These are phyloP conservation scores for Varanus salvator DNA, from an alignment of 2,113 vertebrate species.

Conservation along the genomic window DNA sequence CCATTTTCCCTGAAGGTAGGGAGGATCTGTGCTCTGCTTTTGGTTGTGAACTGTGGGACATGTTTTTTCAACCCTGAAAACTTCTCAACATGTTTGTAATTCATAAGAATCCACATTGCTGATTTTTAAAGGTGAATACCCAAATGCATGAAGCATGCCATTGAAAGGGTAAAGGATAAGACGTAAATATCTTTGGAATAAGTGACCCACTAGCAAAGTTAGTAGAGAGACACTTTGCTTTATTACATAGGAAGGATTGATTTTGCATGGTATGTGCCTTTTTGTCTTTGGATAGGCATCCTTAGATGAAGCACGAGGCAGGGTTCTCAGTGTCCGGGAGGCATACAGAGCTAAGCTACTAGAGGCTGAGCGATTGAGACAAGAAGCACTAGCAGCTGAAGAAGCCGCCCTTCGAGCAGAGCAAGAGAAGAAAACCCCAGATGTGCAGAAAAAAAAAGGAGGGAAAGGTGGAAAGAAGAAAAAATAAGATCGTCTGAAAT, in stretches of 20 bases:
- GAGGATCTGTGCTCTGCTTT: not conserved
- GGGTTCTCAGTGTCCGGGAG: conserved; percentile 73
- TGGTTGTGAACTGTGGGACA: not conserved
- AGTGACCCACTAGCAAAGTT: not conserved
- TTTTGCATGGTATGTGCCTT: not conserved
- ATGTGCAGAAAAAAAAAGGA: conserved; percentile 55
- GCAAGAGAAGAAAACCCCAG: conserved; percentile 67
- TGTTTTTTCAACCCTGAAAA: not conserved
- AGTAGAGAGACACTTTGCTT: not conserved
- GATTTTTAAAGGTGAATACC: not conserved
- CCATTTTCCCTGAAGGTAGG: not conserved
- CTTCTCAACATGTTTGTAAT: not conserved
- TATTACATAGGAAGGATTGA: not conserved
- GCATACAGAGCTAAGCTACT: conserved; percentile 75
- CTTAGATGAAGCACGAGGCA: conserved; percentile 75
- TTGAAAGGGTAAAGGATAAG: not conserved
- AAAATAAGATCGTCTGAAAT: conserved; percentile 69
- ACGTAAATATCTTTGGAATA: not conserved
- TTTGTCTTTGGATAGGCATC: conserved; percentile 72
- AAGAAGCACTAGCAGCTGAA: conserved; percentile 69
- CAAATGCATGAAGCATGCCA: not conserved
- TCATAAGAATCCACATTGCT: not conserved
- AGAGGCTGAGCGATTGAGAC: conserved; percentile 68
- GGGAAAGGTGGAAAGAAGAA: conserved; percentile 75
- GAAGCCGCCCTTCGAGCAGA: conserved; percentile 67